Conservation (phyloP, 2,797 vertebrate genomes). For the Sylvilagus floridanus region DNA sequence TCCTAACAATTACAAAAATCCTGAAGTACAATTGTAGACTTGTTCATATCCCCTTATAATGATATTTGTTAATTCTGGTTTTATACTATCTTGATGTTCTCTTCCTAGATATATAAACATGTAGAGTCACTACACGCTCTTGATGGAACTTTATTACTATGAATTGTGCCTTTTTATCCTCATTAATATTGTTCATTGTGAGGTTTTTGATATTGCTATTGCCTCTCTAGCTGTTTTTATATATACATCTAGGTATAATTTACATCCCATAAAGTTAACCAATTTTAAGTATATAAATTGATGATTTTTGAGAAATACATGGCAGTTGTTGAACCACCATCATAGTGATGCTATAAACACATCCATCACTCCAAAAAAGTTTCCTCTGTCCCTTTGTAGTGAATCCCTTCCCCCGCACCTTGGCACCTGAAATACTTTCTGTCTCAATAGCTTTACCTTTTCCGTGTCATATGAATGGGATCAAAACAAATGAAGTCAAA, state of each 20-base stretch:
- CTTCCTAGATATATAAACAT: background rate
- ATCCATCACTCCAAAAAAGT: background rate
- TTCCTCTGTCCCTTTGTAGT: background rate
- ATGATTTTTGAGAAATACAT: background rate
- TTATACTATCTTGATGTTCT: slow-evolving; percentile 4
- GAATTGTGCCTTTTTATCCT: background rate
- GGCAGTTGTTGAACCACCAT: background rate
- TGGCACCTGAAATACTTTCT: background rate
- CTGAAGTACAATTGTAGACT: slow-evolving; percentile 13
- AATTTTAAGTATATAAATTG: background rate
- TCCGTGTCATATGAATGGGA: background rate
- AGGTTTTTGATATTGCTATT: background rate
- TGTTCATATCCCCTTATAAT: slow-evolving; percentile 29
- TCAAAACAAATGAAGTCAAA: background rate
- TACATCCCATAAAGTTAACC: background rate
- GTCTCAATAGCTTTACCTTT: background rate
- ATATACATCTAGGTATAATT: background rate
- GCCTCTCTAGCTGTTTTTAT: background rate
- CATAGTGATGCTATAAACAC: background rate
- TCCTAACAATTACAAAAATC: background rate
- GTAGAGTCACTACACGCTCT: background rate
- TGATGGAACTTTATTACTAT: background rate
- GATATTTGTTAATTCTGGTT: background rate
- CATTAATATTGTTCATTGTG: background rate
- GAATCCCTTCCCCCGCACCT: background rate